Evolutionary conservation across 2,113 vertebrate species (phyloP).

Genomic region (Arizona elegans): DNA sequence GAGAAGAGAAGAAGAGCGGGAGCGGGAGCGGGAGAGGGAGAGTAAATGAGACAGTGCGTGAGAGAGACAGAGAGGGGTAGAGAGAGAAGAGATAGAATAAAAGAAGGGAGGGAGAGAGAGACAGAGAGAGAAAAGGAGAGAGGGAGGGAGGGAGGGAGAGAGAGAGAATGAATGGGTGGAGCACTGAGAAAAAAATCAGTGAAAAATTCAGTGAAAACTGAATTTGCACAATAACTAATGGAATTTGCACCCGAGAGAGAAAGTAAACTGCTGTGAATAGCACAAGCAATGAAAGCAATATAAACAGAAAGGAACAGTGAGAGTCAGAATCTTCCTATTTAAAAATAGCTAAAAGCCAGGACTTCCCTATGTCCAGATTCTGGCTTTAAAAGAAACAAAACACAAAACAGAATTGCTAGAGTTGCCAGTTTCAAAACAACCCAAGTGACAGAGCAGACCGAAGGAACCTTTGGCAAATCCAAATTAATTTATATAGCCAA

Average conservation of each 20-base stretch:
- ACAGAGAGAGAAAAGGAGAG: no score
- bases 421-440: neutral
- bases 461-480: conserved; percentile 39
- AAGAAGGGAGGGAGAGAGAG: no score
- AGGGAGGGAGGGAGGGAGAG: no score
- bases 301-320: neutral
- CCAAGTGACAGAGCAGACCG: conserved; percentile 13
- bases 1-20: no score
- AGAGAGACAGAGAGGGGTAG: no score
- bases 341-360: neutral
- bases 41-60: no score
- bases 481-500: rapidly evolving
- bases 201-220: neutral
- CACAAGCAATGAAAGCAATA: neutral
- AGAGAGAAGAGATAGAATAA: no score
- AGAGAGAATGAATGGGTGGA: no score
- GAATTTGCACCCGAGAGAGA: neutral
- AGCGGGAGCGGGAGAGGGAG: no score
- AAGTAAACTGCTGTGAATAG: neutral
- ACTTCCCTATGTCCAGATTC: neutral
- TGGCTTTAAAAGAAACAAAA: neutral
- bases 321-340: neutral
- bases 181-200: neutral
- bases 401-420: neutral
- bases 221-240: neutral